Evolutionary conservation across 2,113 vertebrate genomes (phyloP).

Genomic region (Silurus glanis): DNA sequence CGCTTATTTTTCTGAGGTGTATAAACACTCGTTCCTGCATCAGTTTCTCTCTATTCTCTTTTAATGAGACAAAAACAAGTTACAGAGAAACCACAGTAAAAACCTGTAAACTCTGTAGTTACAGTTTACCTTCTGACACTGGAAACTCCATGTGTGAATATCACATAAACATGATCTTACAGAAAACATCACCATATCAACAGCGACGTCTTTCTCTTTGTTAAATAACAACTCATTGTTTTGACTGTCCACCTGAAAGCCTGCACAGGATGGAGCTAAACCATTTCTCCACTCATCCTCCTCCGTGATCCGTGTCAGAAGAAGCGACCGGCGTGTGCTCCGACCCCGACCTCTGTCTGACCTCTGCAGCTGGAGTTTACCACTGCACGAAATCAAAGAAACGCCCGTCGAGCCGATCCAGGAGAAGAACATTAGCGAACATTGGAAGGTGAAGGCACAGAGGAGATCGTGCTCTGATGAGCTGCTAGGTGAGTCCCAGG

Average conservation of each 20-base stretch:
- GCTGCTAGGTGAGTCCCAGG: slow-evolving; percentile 70
- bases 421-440: slow-evolving; percentile 41
- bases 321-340: slow-evolving; percentile 45
- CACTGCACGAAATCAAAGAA: slow-evolving; percentile 58
- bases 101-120: not conserved
- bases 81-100: not conserved
- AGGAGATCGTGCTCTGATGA: slow-evolving; percentile 75
- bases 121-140: not conserved
- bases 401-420: slow-evolving; percentile 33
- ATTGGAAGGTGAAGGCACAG: not conserved
- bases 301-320: slow-evolving; percentile 56
- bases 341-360: slow-evolving; percentile 57
- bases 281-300: slow-evolving; percentile 55
- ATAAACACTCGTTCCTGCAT: not conserved
- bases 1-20: too few species aligned
- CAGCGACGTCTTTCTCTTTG: not conserved
- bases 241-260: slow-evolving; percentile 60
- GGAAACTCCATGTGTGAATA: not conserved
- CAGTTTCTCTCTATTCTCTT: not conserved
- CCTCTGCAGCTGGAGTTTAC: slow-evolving; percentile 51
- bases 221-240: slow-evolving; percentile 8
- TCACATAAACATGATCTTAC: too few species aligned
- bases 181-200: not conserved
- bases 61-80: not conserved
- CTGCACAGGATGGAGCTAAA: slow-evolving; percentile 61